These are phyloP conservation scores for Aspidiotus rigidus DNA, from an alignment of 2,888 invertebrate genomes.

Conservation along the genomic window DNA sequence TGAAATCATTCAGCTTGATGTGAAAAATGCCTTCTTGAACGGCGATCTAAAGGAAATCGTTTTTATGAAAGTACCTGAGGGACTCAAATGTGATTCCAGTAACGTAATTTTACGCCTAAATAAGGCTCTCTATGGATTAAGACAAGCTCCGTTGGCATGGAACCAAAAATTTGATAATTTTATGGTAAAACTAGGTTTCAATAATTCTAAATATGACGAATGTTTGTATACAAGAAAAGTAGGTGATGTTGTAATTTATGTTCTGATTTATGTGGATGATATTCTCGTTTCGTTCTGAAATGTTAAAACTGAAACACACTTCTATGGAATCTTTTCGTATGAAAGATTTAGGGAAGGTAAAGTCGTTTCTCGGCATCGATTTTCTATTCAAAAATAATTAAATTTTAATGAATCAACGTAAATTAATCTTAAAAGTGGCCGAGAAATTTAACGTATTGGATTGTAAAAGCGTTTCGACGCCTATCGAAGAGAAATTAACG, in stretches of 20 bases:
- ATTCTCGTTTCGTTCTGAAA: neutral
- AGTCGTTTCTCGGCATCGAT: neutral
- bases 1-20: too few species aligned
- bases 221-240: neutral
- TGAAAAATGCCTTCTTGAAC: too few species aligned
- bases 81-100: too few species aligned
- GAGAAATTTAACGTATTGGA: neutral
- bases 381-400: neutral
- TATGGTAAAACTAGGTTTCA: neutral
- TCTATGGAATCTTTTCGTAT: neutral
- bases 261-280: neutral
- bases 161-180: neutral
- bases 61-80: too few species aligned
- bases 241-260: neutral
- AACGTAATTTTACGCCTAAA: too few species aligned
- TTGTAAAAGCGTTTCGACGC: neutral
- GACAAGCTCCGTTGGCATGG: neutral
- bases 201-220: neutral
- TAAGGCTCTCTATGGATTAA: neutral
- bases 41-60: too few species aligned
- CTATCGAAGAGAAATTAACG: neutral
- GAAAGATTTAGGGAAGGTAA: neutral
- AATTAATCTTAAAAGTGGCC: neutral
- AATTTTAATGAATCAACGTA: neutral
- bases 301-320: neutral